A percentile compares a stretch with the other conserved stretches of the same genome.
phyloP scores from a whole-genome alignment of 2,888 invertebrate species.

The Ochlodes sylvanus region DNA sequence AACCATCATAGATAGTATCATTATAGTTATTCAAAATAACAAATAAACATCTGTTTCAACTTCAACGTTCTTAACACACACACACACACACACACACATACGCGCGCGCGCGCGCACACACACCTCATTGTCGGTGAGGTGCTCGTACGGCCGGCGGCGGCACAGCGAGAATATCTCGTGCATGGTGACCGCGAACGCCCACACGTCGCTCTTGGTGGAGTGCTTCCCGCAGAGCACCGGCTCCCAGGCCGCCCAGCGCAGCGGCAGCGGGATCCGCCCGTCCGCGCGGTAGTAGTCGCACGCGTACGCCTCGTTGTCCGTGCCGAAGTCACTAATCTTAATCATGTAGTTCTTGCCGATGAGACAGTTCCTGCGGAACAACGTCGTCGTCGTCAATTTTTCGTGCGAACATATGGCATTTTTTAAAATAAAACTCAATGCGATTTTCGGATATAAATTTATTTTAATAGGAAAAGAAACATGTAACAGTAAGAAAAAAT shows the following conservation, averaged over 20 bases:
- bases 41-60: no score
- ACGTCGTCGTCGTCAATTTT: no score
- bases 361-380: slow-evolving; percentile 91
- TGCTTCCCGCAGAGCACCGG: slow-evolving; percentile 92
- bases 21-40: no score
- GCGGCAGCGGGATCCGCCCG: slow-evolving; percentile 91
- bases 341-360: slow-evolving; percentile 93
- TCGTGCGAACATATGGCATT: no score
- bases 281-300: slow-evolving; percentile 93
- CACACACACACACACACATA: no score
- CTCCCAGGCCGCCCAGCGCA: slow-evolving; percentile 97
- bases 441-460: no score
- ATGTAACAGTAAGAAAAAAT: no score
- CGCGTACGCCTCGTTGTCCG: slow-evolving; percentile 91
- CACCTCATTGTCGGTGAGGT: slow-evolving; percentile 90
- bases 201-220: slow-evolving; percentile 95
- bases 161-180: slow-evolving; percentile 94
- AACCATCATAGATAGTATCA: no score
- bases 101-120: no score
- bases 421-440: background rate
- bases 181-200: slow-evolving; percentile 95
- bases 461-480: no score
- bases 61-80: background rate
- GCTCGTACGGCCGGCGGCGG: slow-evolving; percentile 91
- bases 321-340: slow-evolving; percentile 94